These are phyloP conservation scores for Dromiciops gliroides DNA, from an alignment of 2,113 vertebrate genomes.

Conservation along the genomic window DNA sequence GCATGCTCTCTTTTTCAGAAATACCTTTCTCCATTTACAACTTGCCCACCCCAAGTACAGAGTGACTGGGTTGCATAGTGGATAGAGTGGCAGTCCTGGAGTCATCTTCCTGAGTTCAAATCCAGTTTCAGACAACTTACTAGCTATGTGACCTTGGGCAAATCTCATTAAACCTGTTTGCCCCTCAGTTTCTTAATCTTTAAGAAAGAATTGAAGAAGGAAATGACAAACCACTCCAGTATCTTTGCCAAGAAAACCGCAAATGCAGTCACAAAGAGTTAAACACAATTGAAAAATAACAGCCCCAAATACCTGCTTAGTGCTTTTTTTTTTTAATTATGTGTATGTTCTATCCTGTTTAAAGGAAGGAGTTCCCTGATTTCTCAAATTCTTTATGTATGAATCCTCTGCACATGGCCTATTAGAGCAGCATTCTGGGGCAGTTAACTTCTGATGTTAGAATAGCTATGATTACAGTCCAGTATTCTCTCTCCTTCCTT, in stretches of 20 bases:
- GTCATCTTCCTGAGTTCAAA: too few relatives aligned
- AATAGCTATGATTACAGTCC: neutral
- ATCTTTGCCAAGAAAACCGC: neutral
- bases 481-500: neutral
- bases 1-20: neutral
- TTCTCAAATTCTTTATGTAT: neutral
- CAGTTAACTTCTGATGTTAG: neutral
- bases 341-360: neutral
- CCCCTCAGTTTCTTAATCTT: neutral
- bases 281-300: neutral
- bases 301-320: neutral
- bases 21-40: neutral
- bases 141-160: neutral
- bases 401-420: neutral
- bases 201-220: neutral
- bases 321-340: neutral
- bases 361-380: neutral
- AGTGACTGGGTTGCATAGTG: too few relatives aligned
- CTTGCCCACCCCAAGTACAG: too few relatives aligned
- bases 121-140: too few relatives aligned
- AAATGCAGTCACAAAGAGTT: neutral
- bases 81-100: neutral
- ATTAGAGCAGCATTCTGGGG: neutral
- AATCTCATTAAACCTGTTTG: neutral
- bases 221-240: neutral